phyloP scores from a whole-genome alignment of 2,888 invertebrate species.

The Drosophila testacea region DNA sequence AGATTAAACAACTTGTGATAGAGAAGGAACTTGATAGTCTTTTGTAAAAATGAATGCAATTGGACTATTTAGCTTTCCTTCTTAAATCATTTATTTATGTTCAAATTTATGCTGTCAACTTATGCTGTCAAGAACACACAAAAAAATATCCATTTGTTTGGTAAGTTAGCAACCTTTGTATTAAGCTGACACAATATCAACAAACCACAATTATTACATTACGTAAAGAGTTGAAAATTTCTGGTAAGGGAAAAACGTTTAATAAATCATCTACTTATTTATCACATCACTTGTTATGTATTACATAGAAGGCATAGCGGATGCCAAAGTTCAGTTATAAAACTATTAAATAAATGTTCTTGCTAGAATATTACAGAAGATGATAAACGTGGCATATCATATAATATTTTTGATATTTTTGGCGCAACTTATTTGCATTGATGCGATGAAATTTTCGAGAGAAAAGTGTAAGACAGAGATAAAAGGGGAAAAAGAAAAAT shows the following conservation, averaged over 20 bases:
- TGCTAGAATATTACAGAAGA: constrained; percentile 11
- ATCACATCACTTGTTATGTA: not conserved
- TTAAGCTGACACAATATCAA: no score
- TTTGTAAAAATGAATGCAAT: no score
- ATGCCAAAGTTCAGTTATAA: constrained; percentile 15
- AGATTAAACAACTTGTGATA: no score
- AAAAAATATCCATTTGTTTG: no score
- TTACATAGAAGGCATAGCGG: not conserved
- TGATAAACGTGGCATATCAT: constrained; percentile 66
- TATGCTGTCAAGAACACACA: no score
- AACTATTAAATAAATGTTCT: constrained; percentile 24
- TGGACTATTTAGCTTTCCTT: no score
- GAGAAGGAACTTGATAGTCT: no score
- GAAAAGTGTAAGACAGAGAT: not conserved
- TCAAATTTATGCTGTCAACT: no score
- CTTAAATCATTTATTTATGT: no score
- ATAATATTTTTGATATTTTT: constrained; percentile 44
- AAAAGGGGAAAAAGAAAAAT: constrained; percentile 26
- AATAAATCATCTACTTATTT: constrained; percentile 1
- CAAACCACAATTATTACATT: no score
- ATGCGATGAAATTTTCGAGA: constrained; percentile 56
- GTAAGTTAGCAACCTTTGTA: no score
- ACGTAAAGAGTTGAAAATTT: not conserved
- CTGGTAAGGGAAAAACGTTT: not conserved
- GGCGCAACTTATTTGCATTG: constrained; percentile 73